Evolutionary conservation across 2,113 vertebrate species (phyloP).

Genomic region (Myocastor coypus): DNA sequence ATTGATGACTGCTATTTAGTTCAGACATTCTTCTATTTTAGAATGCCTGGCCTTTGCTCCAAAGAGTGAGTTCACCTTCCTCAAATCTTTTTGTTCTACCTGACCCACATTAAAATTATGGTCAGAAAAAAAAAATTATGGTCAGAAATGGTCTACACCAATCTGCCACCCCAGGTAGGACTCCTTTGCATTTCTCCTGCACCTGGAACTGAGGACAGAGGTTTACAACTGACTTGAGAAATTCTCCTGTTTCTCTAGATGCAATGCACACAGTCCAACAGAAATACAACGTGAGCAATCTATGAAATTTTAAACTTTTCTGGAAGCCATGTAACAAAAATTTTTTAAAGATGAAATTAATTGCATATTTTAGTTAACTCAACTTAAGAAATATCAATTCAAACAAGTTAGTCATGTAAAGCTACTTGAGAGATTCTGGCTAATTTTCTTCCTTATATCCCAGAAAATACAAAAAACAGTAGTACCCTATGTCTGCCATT

Average conservation of each 20-base stretch:
- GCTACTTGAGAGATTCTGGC: not conserved
- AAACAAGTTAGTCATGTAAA: slow-evolving; percentile 18
- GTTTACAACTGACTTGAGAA: not conserved
- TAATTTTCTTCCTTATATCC: slow-evolving; percentile 13
- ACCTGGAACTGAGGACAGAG: not conserved
- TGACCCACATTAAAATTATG: not conserved
- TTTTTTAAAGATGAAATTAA: not conserved
- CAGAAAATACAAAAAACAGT: slow-evolving; percentile 8
- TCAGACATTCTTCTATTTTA: not conserved
- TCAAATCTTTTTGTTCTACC: not conserved
- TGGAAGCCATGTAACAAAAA: slow-evolving; percentile 19
- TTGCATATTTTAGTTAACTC: slow-evolving; percentile 28
- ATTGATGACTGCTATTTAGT: not conserved
- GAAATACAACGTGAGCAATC: not conserved
- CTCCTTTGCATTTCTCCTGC: not conserved
- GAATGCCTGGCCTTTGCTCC: not conserved
- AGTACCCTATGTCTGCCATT: not conserved
- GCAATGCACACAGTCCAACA: not conserved
- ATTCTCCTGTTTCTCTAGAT: not conserved
- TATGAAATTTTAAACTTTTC: not conserved
- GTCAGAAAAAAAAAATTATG: slow-evolving; percentile 32
- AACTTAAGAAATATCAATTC: not conserved
- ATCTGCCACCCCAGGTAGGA: not conserved
- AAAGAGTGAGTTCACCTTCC: not conserved
- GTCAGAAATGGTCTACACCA: not conserved